phyloP scores from a whole-genome alignment of 2,888 invertebrate species.

The Plebejus melissa region DNA sequence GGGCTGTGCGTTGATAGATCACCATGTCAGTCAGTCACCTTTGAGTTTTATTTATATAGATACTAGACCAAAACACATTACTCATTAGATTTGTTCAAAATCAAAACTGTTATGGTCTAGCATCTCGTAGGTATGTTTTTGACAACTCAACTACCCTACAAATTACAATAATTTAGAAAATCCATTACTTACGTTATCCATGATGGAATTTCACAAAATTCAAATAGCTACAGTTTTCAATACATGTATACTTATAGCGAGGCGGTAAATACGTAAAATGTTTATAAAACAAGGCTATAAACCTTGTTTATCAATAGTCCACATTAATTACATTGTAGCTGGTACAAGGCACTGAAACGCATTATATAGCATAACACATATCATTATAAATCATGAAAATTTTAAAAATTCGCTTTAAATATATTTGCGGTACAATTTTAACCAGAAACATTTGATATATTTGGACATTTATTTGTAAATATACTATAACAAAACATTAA shows the following conservation, averaged over 20 bases:
- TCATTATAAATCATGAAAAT: neutral
- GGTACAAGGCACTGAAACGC: slow-evolving; percentile 22
- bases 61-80: neutral
- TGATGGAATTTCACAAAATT: neutral
- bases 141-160: neutral
- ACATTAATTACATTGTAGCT: neutral
- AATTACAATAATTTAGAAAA: neutral
- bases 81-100: neutral
- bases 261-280: slow-evolving; percentile 10
- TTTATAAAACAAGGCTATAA: slow-evolving; percentile 15
- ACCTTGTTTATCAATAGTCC: slow-evolving; percentile 13
- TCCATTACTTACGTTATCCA: neutral
- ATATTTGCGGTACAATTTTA: slow-evolving; percentile 2
- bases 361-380: neutral
- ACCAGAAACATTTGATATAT: neutral
- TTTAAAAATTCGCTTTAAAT: neutral
- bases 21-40: too few species aligned
- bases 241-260: neutral
- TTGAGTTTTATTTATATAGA: too few species aligned
- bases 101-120: neutral
- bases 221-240: slow-evolving; percentile 5
- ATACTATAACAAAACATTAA: slow-evolving; percentile 25
- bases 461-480: slow-evolving; percentile 24
- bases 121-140: neutral
- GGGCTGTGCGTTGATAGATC: too few species aligned